Conservation (phyloP, 2,888 invertebrate genomes). For the Chymomyza procnemis region DNA sequence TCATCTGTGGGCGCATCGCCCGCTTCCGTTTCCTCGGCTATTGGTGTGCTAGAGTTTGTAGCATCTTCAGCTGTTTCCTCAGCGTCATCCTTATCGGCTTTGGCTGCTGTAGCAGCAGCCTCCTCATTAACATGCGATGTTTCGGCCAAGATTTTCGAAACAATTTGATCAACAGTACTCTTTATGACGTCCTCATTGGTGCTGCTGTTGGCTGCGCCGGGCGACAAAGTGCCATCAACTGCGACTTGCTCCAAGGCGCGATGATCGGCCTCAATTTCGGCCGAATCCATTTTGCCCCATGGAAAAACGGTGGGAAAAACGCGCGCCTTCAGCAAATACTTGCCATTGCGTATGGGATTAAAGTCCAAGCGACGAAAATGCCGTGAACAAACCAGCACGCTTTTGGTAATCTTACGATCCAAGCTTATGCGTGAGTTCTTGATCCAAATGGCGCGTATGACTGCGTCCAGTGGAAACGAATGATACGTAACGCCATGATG, state of each 20-base stretch:
- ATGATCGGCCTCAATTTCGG: constrained; percentile 66
- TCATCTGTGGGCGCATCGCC: constrained; percentile 4
- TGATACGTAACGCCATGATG: constrained; percentile 87
- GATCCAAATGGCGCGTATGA: constrained; percentile 83
- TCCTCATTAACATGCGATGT: constrained; percentile 65
- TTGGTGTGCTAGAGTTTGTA: background rate
- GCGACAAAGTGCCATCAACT: constrained; percentile 31
- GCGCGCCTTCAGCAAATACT: constrained; percentile 85
- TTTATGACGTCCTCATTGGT: constrained; percentile 64
- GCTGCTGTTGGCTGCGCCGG: constrained; percentile 35
- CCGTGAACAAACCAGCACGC: constrained; percentile 85
- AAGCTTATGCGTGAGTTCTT: constrained; percentile 81
- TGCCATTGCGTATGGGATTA: constrained; percentile 83
- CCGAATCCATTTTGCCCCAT: constrained; percentile 79
- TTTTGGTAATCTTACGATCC: constrained; percentile 81
- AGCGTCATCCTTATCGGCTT: constrained; percentile 7
- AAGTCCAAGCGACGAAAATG: constrained; percentile 88
- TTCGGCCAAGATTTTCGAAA: constrained; percentile 72
- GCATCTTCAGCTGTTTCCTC: constrained; percentile 10
- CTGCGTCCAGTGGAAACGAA: constrained; percentile 84
- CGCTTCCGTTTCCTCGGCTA: background rate
- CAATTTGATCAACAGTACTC: constrained; percentile 70
- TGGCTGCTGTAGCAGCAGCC: constrained; percentile 34
- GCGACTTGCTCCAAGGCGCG: constrained; percentile 54
- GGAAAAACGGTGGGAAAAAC: constrained; percentile 87